Conservation (phyloP, 2,888 invertebrate species). For the Synergus laeviventris region DNA sequence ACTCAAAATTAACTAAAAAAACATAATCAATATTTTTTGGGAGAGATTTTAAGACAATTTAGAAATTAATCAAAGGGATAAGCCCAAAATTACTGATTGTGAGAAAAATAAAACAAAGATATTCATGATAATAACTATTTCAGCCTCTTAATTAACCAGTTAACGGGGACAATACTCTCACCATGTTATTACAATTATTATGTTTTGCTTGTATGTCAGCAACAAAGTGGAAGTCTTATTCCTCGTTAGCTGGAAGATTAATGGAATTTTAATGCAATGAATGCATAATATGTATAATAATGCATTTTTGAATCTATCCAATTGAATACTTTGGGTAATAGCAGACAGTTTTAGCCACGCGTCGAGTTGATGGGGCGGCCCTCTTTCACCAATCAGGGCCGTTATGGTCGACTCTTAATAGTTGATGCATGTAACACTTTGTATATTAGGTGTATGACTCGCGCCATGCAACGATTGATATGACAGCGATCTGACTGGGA, state of each 20-base stretch:
- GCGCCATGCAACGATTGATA: slow-evolving; percentile 34
- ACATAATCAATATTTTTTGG: no score
- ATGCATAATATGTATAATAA: slow-evolving; percentile 10
- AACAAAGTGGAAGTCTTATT: not conserved
- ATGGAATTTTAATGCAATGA: slow-evolving; percentile 17
- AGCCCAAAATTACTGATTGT: no score
- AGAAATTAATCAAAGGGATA: no score
- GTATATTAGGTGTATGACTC: slow-evolving; percentile 29
- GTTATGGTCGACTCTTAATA: slow-evolving; percentile 26
- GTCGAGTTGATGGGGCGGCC: slow-evolving; percentile 43
- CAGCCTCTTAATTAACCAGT: no score
- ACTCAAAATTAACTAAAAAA: no score
- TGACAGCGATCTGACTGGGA: slow-evolving; percentile 29
- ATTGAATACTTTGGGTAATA: slow-evolving; percentile 22
- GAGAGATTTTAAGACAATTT: no score
- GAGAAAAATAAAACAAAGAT: no score
- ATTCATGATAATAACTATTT: no score
- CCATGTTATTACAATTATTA: no score
- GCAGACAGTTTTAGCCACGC: slow-evolving; percentile 32
- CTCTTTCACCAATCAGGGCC: slow-evolving; percentile 51
- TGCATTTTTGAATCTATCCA: slow-evolving; percentile 19
- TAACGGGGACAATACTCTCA: no score
- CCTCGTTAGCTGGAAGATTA: not conserved
- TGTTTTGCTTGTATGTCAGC: not conserved
- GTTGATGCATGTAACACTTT: slow-evolving; percentile 23